Evolutionary conservation across 2,888 invertebrate species (phyloP), one percentile per base, ranked within the genome.

Genomic region (Cancer borealis): DNA sequence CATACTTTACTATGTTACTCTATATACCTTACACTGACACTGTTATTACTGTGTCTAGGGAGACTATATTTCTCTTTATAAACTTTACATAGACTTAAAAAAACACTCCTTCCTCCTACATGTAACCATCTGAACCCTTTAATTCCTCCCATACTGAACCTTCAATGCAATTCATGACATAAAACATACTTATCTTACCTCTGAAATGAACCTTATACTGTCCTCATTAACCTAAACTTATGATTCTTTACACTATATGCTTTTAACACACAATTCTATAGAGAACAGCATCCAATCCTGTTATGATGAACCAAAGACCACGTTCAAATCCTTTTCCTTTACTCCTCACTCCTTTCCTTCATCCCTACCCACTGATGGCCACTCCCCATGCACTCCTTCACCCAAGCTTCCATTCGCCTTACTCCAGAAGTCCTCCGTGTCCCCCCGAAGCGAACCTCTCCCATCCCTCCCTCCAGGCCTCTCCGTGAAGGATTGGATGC

Each of bases 401-500:
- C 21, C 26, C 30, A 79, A 30, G 79, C 30, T 30, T 79, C 30
- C 79, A 26, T 79, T 8, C 30, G 10, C 30, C 30, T 2, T 12
- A 79, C 79, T 6, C 4, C 14, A 21, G 1, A 79, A 30, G 21
- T 79, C 79, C 79, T 79, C 73, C 73, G n/a, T 21, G 73, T n/a
- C 73, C 26, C n/a, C 73, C 73, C 26, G 6, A 73, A 54, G 8
- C 73, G n/a, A 21, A 6, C 4, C 4, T n/a, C 73, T 21, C 66
- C 73, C n/a, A n/a, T 26, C n/a, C 73, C 73, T n/a, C n/a, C 73
- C n/a, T n/a, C 73, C 14, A 4, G n/a, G n/a, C 73, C n/a, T 5
- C 26, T 26, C 73, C 73, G 73, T 73, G 73, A 73, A 73, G 73
- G 73, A 73, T 73, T 73, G 73, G 73, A 73, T 73, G n/a, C 73